Percentiles rank a stretch among this genome's conserved stretches.
These are phyloP conservation scores for Zootoca vivipara DNA, from an alignment of 2,113 vertebrate species.

Conservation along the genomic window DNA sequence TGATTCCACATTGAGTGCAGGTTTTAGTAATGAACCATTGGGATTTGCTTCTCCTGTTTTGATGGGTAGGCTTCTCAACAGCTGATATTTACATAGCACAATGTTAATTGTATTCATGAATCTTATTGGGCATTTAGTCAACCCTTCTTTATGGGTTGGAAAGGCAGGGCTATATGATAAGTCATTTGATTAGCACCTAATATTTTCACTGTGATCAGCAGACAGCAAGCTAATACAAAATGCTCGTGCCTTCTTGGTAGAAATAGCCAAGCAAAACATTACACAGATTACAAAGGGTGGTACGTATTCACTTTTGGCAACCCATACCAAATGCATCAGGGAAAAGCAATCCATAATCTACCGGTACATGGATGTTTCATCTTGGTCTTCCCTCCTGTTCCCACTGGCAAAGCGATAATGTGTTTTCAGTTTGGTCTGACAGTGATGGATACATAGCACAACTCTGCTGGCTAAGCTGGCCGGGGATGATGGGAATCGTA, in stretches of 20 bases:
- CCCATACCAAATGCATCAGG: neutral
- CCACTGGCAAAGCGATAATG: neutral
- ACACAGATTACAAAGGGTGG: neutral
- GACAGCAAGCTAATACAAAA: neutral
- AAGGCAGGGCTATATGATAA: too few species aligned
- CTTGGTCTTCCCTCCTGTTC: constrained; percentile 5
- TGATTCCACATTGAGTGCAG: too few species aligned
- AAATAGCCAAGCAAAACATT: neutral
- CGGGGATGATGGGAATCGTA: too few species aligned
- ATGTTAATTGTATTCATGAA: too few species aligned
- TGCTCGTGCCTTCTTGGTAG: neutral
- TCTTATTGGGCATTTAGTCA: too few species aligned
- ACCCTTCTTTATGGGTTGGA: too few species aligned
- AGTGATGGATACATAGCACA: neutral
- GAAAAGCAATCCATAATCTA: constrained; percentile 13
- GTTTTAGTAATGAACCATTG: too few species aligned
- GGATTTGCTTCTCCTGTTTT: too few species aligned
- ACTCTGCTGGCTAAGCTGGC: neutral
- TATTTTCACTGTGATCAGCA: neutral
- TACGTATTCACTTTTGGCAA: neutral
- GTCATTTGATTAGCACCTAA: neutral
- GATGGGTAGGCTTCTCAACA: too few species aligned
- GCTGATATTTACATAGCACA: too few species aligned
- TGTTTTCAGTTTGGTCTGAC: constrained; percentile 9
- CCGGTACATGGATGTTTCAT: neutral